phyloP scores from a whole-genome alignment of 2,888 invertebrate genomes.

The Epinotia brunnichana region DNA sequence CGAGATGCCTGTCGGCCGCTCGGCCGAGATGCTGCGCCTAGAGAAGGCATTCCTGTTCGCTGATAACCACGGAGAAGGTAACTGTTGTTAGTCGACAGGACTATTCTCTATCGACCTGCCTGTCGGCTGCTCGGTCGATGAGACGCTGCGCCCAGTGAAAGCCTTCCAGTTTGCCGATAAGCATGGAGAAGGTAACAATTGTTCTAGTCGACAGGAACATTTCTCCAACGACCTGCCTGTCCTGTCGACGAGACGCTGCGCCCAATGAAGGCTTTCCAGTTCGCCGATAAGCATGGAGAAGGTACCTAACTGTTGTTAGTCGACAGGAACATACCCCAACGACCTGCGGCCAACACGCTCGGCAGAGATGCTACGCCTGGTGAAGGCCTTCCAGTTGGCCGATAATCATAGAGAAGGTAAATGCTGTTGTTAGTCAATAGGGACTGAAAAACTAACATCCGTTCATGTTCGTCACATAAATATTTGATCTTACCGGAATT shows the following conservation, averaged over 20 bases:
- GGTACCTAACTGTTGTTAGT: constrained; percentile 73
- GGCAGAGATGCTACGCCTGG: too few relatives aligned
- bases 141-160: constrained; percentile 92
- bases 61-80: constrained; percentile 96
- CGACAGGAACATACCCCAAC: too few relatives aligned
- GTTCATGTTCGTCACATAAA: too few relatives aligned
- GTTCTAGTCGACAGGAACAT: too few relatives aligned
- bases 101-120: constrained; percentile 57
- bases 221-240: too few relatives aligned
- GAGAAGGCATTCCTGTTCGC: constrained; percentile 96
- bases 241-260: constrained; percentile 92
- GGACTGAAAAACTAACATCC: too few relatives aligned
- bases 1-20: constrained; percentile 95
- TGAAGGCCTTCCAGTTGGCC: too few relatives aligned
- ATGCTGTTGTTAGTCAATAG: too few relatives aligned
- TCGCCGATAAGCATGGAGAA: constrained; percentile 96
- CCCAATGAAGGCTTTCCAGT: constrained; percentile 94
- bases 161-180: constrained; percentile 96
- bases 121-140: constrained; percentile 95
- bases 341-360: too few relatives aligned
- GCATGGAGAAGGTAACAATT: constrained; percentile 81
- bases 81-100: not conserved
- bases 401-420: too few relatives aligned
- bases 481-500: too few relatives aligned
- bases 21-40: constrained; percentile 92